These are phyloP conservation scores for Carlito syrichta DNA, from an alignment of 2,113 vertebrate genomes.

Conservation along the genomic window DNA sequence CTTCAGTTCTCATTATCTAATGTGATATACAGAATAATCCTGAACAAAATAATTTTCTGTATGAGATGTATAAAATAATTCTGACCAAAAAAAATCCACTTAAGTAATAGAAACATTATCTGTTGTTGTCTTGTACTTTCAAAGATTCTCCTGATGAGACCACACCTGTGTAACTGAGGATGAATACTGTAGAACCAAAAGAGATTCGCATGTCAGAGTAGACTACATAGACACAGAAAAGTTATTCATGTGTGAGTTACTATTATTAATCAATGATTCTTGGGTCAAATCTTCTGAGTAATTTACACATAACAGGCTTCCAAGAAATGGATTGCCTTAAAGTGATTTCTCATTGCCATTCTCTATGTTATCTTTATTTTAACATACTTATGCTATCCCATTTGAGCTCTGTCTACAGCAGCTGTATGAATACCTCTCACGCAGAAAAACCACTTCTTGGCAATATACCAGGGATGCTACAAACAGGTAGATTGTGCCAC, in stretches of 20 bases:
- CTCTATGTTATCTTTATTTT: not conserved
- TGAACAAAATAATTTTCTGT: not conserved
- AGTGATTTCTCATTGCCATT: not conserved
- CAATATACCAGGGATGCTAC: not conserved
- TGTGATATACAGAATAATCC: not conserved
- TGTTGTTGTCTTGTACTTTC: not conserved
- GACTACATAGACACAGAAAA: not conserved
- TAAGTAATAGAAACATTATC: not conserved
- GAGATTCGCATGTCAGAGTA: not conserved
- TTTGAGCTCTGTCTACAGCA: not conserved
- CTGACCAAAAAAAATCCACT: not conserved
- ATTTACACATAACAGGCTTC: not conserved
- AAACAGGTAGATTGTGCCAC: not conserved
- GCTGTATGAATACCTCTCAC: not conserved
- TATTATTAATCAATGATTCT: not conserved
- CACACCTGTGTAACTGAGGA: not conserved
- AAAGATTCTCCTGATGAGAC: not conserved
- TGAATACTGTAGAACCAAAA: not conserved
- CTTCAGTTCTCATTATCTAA: constrained; percentile 11
- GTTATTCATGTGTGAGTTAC: rapidly evolving
- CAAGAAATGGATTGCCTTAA: not conserved
- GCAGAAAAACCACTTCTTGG: not conserved
- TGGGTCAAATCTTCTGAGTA: not conserved
- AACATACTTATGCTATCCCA: not conserved
- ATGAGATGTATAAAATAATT: not conserved